A percentile compares a stretch with the other conserved stretches of the same genome.
These are phyloP conservation scores for Amphiprion percula DNA, from an alignment of 2,113 vertebrate species.

Conservation along the genomic window DNA sequence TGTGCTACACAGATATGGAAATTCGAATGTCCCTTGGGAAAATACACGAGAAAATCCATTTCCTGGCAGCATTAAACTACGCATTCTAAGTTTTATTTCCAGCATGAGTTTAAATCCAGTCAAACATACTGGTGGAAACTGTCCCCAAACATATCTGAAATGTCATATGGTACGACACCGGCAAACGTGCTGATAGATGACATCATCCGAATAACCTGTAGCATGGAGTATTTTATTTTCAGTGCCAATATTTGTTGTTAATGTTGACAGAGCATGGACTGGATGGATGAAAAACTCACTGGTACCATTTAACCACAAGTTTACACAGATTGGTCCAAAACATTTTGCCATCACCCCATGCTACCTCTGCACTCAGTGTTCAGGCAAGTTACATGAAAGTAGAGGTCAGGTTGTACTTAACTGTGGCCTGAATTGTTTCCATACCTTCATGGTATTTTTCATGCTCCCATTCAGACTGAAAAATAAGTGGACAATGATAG, in stretches of 20 bases:
- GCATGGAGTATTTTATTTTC: neutral
- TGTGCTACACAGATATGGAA: neutral
- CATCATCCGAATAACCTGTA: neutral
- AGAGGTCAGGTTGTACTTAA: neutral
- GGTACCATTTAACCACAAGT: constrained; percentile 40
- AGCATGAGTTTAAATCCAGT: neutral
- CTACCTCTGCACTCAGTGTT: constrained; percentile 8
- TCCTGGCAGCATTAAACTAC: too few relatives aligned
- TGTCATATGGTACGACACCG: constrained; percentile 6
- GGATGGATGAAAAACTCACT: constrained; percentile 21
- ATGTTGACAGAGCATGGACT: neutral
- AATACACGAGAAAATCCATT: neutral
- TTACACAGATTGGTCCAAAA: constrained; percentile 37
- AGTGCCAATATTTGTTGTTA: neutral
- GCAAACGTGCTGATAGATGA: constrained; percentile 29
- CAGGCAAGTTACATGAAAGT: constrained; percentile 8
- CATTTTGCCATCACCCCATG: neutral
- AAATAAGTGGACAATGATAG: constrained; percentile 6
- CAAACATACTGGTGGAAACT: neutral
- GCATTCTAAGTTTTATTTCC: neutral
- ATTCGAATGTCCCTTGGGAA: neutral
- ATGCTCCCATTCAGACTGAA: constrained; percentile 30
- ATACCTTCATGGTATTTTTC: neutral
- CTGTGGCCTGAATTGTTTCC: neutral
- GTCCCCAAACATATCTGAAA: constrained; percentile 26